Evolutionary conservation across 2,888 invertebrate species (phyloP).

Genomic region (Catocala nupta): DNA sequence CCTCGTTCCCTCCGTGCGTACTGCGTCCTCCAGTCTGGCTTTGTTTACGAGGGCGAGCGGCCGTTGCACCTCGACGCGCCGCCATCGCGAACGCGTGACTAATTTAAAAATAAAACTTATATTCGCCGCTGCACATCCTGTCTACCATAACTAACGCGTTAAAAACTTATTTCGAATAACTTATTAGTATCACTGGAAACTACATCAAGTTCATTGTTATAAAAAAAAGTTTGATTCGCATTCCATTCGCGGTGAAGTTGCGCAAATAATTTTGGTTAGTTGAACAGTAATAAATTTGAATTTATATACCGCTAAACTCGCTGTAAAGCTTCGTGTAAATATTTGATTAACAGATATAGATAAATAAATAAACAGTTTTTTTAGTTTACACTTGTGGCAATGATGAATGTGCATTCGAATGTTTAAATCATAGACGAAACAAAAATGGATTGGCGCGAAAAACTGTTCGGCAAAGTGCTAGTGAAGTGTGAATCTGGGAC

Average conservation of each 20-base stretch:
- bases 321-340: conserved; percentile 15
- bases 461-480: conserved; percentile 87
- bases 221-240: conserved; percentile 43
- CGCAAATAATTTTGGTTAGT: conserved; percentile 33
- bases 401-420: conserved; percentile 28
- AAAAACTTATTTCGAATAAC: conserved; percentile 23
- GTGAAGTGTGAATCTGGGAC: conserved; percentile 83
- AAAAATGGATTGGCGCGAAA: conserved; percentile 88
- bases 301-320: conserved; percentile 5
- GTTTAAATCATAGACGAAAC: conserved; percentile 25
- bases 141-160: conserved; percentile 32
- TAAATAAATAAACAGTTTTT: conserved; percentile 39
- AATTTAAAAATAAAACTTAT: conserved; percentile 74
- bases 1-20: conserved; percentile 59
- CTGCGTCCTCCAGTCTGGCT: conserved; percentile 75
- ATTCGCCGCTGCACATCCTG: conserved; percentile 54
- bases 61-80: conserved; percentile 64
- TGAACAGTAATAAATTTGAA: conserved; percentile 18
- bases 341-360: conserved; percentile 28
- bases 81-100: conserved; percentile 58
- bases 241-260: conserved; percentile 40
- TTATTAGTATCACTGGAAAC: conserved; percentile 14
- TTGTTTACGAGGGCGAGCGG: conserved; percentile 74
- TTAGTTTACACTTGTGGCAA: conserved; percentile 15
- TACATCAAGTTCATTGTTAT: conserved; percentile 3